Base-by-base conservation (phyloP, 2,888 invertebrate species). In the Teinopalpus imperialis region DNA sequence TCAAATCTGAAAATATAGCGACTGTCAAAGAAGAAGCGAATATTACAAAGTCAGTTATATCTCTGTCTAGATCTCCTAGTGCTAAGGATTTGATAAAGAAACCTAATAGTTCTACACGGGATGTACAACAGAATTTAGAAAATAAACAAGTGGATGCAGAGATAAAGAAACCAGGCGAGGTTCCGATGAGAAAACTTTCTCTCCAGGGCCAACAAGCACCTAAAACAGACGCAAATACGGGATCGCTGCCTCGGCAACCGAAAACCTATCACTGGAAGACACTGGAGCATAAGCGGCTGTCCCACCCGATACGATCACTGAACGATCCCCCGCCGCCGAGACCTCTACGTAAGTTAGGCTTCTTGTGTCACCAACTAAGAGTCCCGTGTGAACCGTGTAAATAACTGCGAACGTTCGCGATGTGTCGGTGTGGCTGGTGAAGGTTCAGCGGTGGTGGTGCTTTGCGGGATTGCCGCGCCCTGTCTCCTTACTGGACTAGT, bases 301-400 rank as follows among this genome's bases (percentile, higher is more conserved):
- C 87, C 21, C 77, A 87, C 49, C 88, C 88, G 7, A 63, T 81
- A 49, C 67, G 88, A 47, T 83, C 87, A 4, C 61, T 88, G 66
- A 81, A 86, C 60, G 78, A 75, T 50, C 65, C 72, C 2, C 65
- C 75, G 50, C 69, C 80, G 36, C 63, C 75, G 44, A 67, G 77
- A 59, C 72, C 75, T 52, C 66, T 82, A 77, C 82, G 88, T 88
- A 88, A 88, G 88, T 87, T 62, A 63, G 66, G 77, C 75, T 75
- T 72, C 66, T 66, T 69, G 66, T 63, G 59, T 57, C 29, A 24
- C 6, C 31, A 4, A 14, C 61, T 61, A 63, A 63, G 56, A 51
- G 56, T 66, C 48, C 42, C 49, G 56, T 66, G 68, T 64, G 68
- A 67, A 57, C 44, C 49, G 57, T 75, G 82, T 82, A 57, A 82